Evolutionary conservation across 2,888 invertebrate genomes (phyloP).

Genomic region (Sphaeridia pumilis): DNA sequence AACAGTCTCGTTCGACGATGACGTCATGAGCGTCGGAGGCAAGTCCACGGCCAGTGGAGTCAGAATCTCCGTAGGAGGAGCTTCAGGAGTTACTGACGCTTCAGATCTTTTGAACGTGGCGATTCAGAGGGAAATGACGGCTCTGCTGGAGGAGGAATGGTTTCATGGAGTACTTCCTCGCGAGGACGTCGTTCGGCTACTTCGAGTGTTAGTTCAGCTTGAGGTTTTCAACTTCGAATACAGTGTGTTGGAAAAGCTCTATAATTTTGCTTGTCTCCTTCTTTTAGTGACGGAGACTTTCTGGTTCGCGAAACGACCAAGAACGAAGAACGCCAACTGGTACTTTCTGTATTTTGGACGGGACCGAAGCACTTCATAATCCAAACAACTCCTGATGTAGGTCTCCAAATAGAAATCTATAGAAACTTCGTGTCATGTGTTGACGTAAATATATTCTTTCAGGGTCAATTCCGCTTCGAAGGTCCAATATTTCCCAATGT

Average conservation of each 20-base stretch:
- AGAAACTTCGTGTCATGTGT: not conserved
- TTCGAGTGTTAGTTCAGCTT: slow-evolving; percentile 48
- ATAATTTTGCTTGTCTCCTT: not conserved
- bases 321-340: slow-evolving; percentile 83
- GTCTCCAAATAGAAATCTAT: slow-evolving; percentile 17
- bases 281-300: slow-evolving; percentile 73
- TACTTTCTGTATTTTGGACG: slow-evolving; percentile 89
- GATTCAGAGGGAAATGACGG: slow-evolving; percentile 38
- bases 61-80: no score
- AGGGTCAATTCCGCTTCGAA: slow-evolving; percentile 88
- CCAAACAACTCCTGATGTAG: slow-evolving; percentile 80
- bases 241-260: not conserved
- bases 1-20: slow-evolving; percentile 31
- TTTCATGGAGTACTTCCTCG: slow-evolving; percentile 93
- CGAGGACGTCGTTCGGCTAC: slow-evolving; percentile 83
- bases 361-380: slow-evolving; percentile 96
- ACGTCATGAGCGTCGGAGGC: slow-evolving; percentile 1
- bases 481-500: slow-evolving; percentile 88
- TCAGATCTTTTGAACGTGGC: slow-evolving; percentile 23
- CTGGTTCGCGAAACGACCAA: slow-evolving; percentile 83
- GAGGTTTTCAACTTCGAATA: no score
- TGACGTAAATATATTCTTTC: slow-evolving; percentile 33
- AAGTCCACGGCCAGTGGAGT: no score
- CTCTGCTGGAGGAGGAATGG: slow-evolving; percentile 71
- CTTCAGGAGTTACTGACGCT: slow-evolving; percentile 13